phyloP scores from a whole-genome alignment of 2,888 invertebrate species.

The Entomobrya multifasciata region DNA sequence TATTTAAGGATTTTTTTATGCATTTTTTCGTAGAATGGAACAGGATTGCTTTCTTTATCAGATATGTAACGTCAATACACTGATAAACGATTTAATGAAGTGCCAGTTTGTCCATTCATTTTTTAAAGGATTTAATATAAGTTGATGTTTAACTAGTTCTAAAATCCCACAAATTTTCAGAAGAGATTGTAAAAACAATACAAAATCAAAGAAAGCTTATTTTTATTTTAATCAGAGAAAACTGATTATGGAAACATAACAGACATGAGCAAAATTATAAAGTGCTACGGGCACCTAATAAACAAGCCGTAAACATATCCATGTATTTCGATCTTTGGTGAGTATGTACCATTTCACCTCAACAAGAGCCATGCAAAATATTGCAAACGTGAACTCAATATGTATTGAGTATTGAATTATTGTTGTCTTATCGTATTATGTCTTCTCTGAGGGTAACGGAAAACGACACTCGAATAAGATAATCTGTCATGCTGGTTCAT shows the following conservation, averaged over 20 bases:
- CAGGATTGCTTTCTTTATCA: slow-evolving; percentile 62
- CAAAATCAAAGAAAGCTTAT: too few relatives aligned
- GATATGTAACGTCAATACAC: too few relatives aligned
- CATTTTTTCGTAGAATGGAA: slow-evolving; percentile 11
- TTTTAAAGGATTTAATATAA: too few relatives aligned
- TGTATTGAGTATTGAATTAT: slow-evolving; percentile 1
- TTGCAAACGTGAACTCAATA: neutral
- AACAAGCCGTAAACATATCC: slow-evolving; percentile 66
- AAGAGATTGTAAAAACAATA: too few relatives aligned
- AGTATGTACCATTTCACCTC: slow-evolving; percentile 37
- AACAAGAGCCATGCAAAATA: neutral
- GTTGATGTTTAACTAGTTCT: too few relatives aligned
- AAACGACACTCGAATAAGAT: neutral
- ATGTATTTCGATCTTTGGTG: slow-evolving; percentile 26
- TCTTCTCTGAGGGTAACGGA: neutral
- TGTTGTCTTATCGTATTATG: neutral
- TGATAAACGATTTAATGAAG: too few relatives aligned
- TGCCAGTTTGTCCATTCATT: too few relatives aligned
- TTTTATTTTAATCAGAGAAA: too few relatives aligned
- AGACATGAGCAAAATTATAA: too few relatives aligned
- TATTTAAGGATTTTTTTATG: slow-evolving; percentile 5
- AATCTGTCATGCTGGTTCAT: slow-evolving; percentile 29
- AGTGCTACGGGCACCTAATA: too few relatives aligned
- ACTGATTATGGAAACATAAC: too few relatives aligned
- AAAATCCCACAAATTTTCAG: too few relatives aligned